Base-by-base conservation (phyloP, 2,888 invertebrate species). In the Ennomos fuscantarius region DNA sequence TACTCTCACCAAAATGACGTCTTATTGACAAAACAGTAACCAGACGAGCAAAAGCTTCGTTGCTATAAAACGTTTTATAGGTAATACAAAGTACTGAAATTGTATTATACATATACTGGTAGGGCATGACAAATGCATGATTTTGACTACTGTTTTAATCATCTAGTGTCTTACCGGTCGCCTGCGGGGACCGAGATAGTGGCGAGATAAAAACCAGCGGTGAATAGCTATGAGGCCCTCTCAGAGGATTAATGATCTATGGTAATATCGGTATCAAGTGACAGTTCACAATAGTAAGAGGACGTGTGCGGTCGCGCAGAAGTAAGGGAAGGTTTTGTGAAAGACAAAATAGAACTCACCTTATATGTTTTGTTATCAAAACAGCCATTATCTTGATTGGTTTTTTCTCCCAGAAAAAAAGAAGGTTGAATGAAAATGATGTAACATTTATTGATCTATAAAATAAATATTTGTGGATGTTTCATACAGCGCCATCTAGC, bases 191-290 rank as follows among this genome's bases (percentile, higher is more conserved):
- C 40, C 55, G 53, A 69, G 75, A 79, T 78, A 73, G 73, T 63
- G 48, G 52, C 32, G 67, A 73, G 77, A 77, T 78, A 79, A 78
- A 77, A 77, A 74, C 70, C 70, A 63, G 63, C 56, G 24, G 48
- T 66, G 70, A 60, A 63, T 61, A 65, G 67, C 61, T 66, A 65
- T 65, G 70, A 70, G 68, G 73, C 61, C 60, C 62, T 63, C 66
- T 54, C 65, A 53, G 65, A 63, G 65, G 70, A 68, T 69, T 73
- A 66, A 76, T 77, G 74, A 73, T 77, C 74, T 75, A 76, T 75
- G 68, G 60, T 56, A 55, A 57, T 65, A 57, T 63, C 55, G 59
- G 66, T 73, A 72, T 73, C 74, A 58, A 69, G 58, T 63, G 58
- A 62, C 46, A 44, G 37, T 37, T 41, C 24, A 56, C 61, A 60